Conservation (phyloP, 2,113 vertebrate genomes). For the Okapia johnstoni region DNA sequence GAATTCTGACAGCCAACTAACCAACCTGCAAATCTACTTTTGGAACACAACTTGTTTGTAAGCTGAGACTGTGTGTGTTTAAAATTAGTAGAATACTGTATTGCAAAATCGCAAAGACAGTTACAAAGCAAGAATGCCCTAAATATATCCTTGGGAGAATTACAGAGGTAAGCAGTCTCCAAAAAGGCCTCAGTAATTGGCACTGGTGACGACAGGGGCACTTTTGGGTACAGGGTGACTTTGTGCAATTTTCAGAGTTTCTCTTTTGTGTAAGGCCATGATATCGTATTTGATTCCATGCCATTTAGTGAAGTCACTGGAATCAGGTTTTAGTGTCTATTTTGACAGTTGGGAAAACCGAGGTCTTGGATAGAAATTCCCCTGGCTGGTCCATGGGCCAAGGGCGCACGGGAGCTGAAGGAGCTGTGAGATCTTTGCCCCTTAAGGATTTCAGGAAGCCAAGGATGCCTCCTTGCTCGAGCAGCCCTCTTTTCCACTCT, state of each 20-base stretch:
- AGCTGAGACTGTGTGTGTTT: background rate
- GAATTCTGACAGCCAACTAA: background rate
- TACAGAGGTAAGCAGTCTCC: background rate
- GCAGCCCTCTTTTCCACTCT: background rate
- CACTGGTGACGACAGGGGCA: background rate
- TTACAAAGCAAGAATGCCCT: background rate
- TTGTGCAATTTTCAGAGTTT: background rate
- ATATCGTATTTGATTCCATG: background rate
- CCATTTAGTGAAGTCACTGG: background rate
- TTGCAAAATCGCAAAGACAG: background rate
- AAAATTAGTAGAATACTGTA: constrained; percentile 39
- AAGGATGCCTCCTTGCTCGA: background rate
- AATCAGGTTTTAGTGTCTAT: background rate
- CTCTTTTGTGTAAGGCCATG: background rate
- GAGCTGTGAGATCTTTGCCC: background rate
- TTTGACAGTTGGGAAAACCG: background rate
- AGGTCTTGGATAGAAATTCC: background rate
- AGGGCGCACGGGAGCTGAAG: background rate
- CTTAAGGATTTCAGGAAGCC: background rate
- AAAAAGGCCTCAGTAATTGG: background rate
- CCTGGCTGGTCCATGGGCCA: background rate
- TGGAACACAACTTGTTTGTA: constrained; percentile 45
- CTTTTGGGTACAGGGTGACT: background rate
- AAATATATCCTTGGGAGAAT: constrained; percentile 18
- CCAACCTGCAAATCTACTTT: constrained; percentile 24